These are phyloP conservation scores for Arenaria interpres DNA, from an alignment of 2,113 vertebrate genomes.

Conservation along the genomic window DNA sequence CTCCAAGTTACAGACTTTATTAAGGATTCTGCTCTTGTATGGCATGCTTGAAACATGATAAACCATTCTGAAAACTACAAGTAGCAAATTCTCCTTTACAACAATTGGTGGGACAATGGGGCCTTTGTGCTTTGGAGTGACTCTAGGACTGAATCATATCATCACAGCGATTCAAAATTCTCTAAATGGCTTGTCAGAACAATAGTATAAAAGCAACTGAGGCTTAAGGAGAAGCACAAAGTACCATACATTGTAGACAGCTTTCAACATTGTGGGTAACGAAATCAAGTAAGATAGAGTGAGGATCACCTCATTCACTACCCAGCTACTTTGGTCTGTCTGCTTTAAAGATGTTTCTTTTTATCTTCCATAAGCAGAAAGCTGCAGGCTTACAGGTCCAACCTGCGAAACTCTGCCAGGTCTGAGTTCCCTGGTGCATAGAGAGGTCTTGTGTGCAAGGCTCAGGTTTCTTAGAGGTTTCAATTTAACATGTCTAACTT, in stretches of 20 bases:
- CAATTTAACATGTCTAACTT: not conserved
- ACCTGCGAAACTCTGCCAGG: not conserved
- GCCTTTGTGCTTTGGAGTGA: slow-evolving; percentile 24
- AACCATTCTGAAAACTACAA: not conserved
- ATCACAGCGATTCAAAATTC: slow-evolving; percentile 19
- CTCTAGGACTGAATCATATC: slow-evolving; percentile 15
- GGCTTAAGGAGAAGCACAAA: slow-evolving; percentile 51
- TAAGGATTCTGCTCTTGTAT: not conserved
- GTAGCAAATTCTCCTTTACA: not conserved
- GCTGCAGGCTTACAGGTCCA: not conserved
- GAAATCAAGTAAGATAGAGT: slow-evolving; percentile 46
- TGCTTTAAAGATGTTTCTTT: slow-evolving; percentile 1
- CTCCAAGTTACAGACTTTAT: not conserved
- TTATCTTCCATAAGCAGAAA: not conserved
- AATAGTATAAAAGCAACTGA: slow-evolving; percentile 22
- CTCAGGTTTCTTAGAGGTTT: not conserved
- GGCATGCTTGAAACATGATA: not conserved
- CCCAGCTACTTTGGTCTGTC: not conserved
- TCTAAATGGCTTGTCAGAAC: slow-evolving; percentile 32
- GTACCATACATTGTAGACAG: not conserved
- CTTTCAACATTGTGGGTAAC: slow-evolving; percentile 17
- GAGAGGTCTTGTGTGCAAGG: not conserved
- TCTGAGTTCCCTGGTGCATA: not conserved
- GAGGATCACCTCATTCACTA: not conserved
- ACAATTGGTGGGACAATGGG: not conserved